These are phyloP conservation scores for Phoenicopterus ruber DNA, from an alignment of 2,113 vertebrate species.

Conservation along the genomic window DNA sequence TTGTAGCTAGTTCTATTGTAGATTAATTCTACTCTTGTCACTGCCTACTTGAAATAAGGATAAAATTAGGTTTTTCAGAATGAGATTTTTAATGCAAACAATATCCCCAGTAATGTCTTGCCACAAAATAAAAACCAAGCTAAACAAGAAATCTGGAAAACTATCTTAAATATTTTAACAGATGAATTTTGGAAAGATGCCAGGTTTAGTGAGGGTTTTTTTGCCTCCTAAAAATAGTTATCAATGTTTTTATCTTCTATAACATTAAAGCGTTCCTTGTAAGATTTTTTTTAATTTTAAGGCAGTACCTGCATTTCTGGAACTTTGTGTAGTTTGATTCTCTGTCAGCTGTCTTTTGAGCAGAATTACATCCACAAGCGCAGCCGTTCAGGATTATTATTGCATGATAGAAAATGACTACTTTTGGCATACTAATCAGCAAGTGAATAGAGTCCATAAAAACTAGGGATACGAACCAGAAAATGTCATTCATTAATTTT, in stretches of 20 bases:
- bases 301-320: neutral
- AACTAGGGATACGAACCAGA: neutral
- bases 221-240: neutral
- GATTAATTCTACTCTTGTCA: neutral
- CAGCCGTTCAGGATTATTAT: neutral
- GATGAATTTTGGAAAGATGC: neutral
- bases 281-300: neutral
- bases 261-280: neutral
- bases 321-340: neutral
- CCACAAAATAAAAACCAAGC: neutral
- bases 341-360: neutral
- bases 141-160: neutral
- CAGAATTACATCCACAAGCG: neutral
- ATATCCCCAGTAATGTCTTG: neutral
- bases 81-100: neutral
- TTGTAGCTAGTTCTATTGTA: neutral
- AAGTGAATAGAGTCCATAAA: neutral
- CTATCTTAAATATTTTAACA: neutral
- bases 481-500: conserved; percentile 15
- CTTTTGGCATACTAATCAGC: neutral
- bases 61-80: neutral
- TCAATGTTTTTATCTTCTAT: neutral
- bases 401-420: neutral
- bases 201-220: neutral
- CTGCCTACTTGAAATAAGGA: neutral